These are phyloP conservation scores for Phenganax subtilis DNA, from an alignment of 92 coral and sea anemone genomes.

Conservation along the genomic window DNA sequence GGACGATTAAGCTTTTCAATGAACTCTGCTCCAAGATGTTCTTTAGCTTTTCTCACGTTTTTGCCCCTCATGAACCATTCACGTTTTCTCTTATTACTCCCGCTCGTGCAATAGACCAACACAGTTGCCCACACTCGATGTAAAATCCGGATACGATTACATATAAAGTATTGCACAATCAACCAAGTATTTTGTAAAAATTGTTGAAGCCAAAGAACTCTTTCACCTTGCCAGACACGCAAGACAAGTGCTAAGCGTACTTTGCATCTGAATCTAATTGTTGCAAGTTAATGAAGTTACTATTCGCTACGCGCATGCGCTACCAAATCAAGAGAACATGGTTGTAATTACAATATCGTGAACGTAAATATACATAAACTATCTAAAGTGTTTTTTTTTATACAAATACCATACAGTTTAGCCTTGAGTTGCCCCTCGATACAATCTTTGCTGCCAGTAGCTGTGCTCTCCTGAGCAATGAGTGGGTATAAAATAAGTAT, in stretches of 20 bases:
- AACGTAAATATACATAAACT: conserved; percentile 12
- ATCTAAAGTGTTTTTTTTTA: conserved; percentile 2
- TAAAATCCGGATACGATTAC: background rate
- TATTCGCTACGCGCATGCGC: background rate
- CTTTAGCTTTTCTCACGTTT: too few species aligned
- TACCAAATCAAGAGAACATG: background rate
- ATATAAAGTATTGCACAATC: background rate
- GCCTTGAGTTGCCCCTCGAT: background rate
- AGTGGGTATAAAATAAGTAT: conserved; percentile 36
- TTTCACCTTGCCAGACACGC: too few species aligned
- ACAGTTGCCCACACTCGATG: background rate
- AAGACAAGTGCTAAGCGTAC: too few species aligned
- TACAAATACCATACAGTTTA: conserved; percentile 13
- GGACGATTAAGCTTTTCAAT: too few species aligned
- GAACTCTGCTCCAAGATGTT: too few species aligned
- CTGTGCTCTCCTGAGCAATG: background rate
- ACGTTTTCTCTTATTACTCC: background rate
- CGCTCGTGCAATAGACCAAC: background rate
- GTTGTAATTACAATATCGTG: conserved; percentile 5
- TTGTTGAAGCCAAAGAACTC: too few species aligned
- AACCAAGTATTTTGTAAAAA: background rate
- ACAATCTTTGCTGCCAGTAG: background rate
- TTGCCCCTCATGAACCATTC: too few species aligned
- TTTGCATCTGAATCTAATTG: too few species aligned
- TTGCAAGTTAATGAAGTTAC: background rate